These are phyloP conservation scores for Indicator indicator DNA, from an alignment of 2,113 vertebrate genomes.

Conservation along the genomic window DNA sequence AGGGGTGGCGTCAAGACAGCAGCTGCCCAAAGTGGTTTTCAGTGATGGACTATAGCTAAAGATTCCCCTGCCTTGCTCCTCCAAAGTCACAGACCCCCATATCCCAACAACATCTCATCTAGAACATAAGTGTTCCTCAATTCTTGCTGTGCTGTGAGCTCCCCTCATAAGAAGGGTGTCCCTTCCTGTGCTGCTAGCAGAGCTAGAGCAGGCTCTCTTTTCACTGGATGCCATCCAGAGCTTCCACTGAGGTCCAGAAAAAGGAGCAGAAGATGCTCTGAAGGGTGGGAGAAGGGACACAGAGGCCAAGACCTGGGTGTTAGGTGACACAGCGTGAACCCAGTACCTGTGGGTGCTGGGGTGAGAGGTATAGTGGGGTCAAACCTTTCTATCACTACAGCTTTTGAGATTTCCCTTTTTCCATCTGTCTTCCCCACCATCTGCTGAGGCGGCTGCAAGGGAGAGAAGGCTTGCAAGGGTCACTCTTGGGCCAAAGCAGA, in stretches of 20 bases:
- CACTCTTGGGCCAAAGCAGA: constrained; percentile 42
- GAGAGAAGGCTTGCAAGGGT: constrained; percentile 26
- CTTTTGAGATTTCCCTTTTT: not conserved
- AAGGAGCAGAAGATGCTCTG: not conserved
- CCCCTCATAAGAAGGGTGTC: not conserved
- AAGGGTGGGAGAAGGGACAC: not conserved
- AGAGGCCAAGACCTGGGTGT: not conserved
- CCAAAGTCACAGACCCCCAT: not conserved
- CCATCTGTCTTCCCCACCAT: constrained; percentile 6
- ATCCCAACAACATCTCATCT: not conserved
- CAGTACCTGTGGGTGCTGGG: not conserved
- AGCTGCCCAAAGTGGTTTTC: not conserved
- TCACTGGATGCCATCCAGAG: not conserved
- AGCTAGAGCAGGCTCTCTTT: constrained; percentile 2
- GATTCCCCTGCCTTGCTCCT: not conserved
- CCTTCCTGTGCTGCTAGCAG: not conserved
- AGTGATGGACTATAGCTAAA: not conserved
- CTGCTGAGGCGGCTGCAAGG: constrained; percentile 7
- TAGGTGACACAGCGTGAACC: not conserved
- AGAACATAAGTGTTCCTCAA: not conserved
- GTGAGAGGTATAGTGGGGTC: not conserved
- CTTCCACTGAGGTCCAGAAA: not conserved
- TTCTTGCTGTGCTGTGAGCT: not conserved
- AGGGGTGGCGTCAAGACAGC: not conserved
- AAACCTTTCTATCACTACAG: not conserved